Conservation (phyloP, 2,797 vertebrate species). For the Sus cebifrons region DNA sequence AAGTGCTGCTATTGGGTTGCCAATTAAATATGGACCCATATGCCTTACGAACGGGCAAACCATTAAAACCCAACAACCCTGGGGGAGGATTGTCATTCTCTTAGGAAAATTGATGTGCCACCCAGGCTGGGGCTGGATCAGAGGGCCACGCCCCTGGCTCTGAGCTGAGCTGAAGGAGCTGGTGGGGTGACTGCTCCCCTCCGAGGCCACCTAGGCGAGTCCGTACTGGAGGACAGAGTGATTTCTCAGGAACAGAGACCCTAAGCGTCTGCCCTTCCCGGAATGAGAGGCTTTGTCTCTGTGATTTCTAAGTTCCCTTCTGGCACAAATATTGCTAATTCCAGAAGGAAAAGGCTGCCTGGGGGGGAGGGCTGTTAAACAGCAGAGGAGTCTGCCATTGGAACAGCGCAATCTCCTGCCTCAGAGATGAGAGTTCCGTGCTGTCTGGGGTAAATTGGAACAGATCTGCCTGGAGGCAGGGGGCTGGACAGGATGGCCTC, state of each 20-base stretch:
- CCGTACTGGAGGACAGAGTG: background rate
- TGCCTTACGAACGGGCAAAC: slow-evolving; percentile 25
- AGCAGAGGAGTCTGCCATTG: slow-evolving; percentile 48
- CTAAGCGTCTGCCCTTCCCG: background rate
- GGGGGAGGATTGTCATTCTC: slow-evolving; percentile 60
- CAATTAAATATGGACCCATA: slow-evolving; percentile 52
- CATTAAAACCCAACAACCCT: slow-evolving; percentile 23
- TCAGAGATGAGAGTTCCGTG: slow-evolving; percentile 61
- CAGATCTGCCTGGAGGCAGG: slow-evolving; percentile 76
- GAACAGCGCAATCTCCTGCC: slow-evolving; percentile 62
- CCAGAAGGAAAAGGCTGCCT: slow-evolving; percentile 64
- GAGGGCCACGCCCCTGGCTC: background rate
- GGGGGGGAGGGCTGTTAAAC: slow-evolving; percentile 59
- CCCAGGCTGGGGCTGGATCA: background rate
- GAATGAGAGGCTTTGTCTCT: slow-evolving; percentile 19
- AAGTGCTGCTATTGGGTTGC: slow-evolving; percentile 57
- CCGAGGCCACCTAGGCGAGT: background rate
- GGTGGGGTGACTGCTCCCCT: background rate
- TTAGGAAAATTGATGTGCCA: slow-evolving; percentile 30
- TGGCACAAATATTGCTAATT: slow-evolving; percentile 28
- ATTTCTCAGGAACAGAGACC: background rate
- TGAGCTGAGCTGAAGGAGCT: background rate
- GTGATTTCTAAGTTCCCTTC: slow-evolving; percentile 52
- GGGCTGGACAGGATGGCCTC: slow-evolving; percentile 66
- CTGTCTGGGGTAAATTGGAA: slow-evolving; percentile 77